Base-by-base conservation (phyloP, 2,797 vertebrate genomes). In the Labroides dimidiatus region DNA sequence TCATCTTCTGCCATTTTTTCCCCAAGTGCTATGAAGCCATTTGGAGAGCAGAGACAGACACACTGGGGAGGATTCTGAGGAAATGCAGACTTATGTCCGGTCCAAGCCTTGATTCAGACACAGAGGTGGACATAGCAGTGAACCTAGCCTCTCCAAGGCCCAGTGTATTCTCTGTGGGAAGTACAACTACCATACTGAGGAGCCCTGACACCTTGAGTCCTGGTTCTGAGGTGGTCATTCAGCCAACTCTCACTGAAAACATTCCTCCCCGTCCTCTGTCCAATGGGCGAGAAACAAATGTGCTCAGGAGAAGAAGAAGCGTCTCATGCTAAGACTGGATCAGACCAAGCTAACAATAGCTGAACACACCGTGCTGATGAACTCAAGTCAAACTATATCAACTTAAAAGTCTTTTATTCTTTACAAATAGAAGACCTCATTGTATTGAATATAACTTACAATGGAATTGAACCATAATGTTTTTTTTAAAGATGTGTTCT, bases 1-100 rank as follows among this genome's bases (percentile, higher is more conserved):
- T 93, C n/a, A 81, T 93, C 42, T 83, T 87, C 39, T 93, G 93
- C 51, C 91, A 93, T 77, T 91, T 93, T 45, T 39, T 89, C 14
- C 91, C 91, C 17, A 90, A 87, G 52, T 91, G 87, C 49, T 80
- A 82, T 0, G 67, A 79, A 62, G 85, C 83, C 24, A 45, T 92
- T 9, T 71, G 62, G 24, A 72, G 70, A 17, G 58, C 72, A n/a
- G 37, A 69, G 0, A 41, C 33, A 0, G 70, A 81, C 16, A 62
- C 65, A 0, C 10, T 73, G 21, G 77, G 78, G n/a, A 39, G 0
- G 0, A 78, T 82, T 56, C 54, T 76, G 10, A 57, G 1, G 16
- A 77, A 64, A 52, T 74, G 82, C 70, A 20, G 19, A 33, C 1
- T 1, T 24, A 12, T 13, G 7, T 15, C 48, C 3, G 8, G 27